Evolutionary conservation across 2,888 invertebrate genomes (phyloP), one percentile per base, ranked within the genome.

Genomic region (Julus scanicus): DNA sequence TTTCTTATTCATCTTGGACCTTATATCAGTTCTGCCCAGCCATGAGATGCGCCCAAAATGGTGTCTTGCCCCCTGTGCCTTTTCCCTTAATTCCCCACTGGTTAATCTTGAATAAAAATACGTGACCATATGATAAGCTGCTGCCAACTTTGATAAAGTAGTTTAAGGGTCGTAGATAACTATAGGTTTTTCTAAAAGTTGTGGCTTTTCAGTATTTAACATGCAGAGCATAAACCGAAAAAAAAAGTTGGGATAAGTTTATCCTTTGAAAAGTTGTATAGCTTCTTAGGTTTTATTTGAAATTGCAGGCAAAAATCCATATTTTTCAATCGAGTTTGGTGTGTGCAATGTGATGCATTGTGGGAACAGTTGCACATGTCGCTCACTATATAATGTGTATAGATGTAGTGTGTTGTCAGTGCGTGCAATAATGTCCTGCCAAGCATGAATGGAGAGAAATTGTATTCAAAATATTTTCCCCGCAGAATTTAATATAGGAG

Each of bases 381-480:
- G 57, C n/a, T 17, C 57, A 63, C 57, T n/a, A 63, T 63, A 63
- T n/a, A 63, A 53, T 15, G 53, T 53, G 53, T 53, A 17, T 11
- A 13, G 13, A 13, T 53, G 17, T 11, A 15, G 53, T 15, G 53
- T 53, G 53, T 53, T 53, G 53, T 53, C 53, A 53, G 11, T 53
- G 53, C 53, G 15, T 53, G 53, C 53, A 53, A 53, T 63, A 63
- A 63, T 63, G 57, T n/a, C 57, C 17, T 17, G 57, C 57, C 57
- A n/a, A 6, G 57, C 57, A n/a, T 63, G 57, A 63, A 63, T 63
- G 57, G 57, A n/a, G 57, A 63, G n/a, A 63, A 63, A 63, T 63
- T 63, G 57, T 63, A 63, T 63, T 63, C 57, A 63, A 63, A 63
- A 63, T 63, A 63, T 63, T 63, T 63, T 63, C 57, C n/a, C 15